Evolutionary conservation across 2,797 vertebrate species (phyloP), one percentile per base, ranked within the genome.

Genomic region (Glossophaga mutica): DNA sequence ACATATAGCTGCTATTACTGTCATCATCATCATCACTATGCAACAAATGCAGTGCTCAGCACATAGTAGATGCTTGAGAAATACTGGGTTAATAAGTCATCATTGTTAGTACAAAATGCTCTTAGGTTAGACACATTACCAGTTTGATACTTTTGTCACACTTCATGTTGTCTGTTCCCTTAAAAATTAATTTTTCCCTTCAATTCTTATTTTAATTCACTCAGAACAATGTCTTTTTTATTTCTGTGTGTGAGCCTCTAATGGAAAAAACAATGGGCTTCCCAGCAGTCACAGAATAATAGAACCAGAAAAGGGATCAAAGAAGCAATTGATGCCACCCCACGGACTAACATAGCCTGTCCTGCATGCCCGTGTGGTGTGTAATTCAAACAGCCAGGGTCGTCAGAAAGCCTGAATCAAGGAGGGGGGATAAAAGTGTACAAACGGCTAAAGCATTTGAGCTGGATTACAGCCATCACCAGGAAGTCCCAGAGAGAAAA

Each of bases 291-390:
- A 50, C 22, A 84, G 82, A 91, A 89, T 83, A 88, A 89, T 0
- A 91, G 82, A 96, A 88, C 57, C 50, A 55, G 70, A 85, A 94
- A 86, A 68, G 73, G 62, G 59, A 79, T 96, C 85, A 95, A 86
- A 92, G 50, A 89, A 73, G 39, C 4, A 2, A 93, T 21, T 86
- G 91, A 94, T 86, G 24, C 37, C 74, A 50, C 26, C 19, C 21
- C 9, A 46, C 92, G n/a, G 77, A 24, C 57, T 6, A 73, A 48
- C 11, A 6, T 3, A 52, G 39, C 74, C 34, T 1, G 10, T 70
- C 32, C 29, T 62, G 48, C 79, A 71, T 57, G 55, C 48, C 65
- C 14, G 22, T 14, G 62, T n/a, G 77, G 29, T 71, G 42, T 71
- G 48, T 92, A 77, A 96, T 74, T 94, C 82, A 92, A 83, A 65